These are phyloP conservation scores for Brachyopa scutellaris DNA, from an alignment of 2,888 invertebrate genomes.

Conservation along the genomic window DNA sequence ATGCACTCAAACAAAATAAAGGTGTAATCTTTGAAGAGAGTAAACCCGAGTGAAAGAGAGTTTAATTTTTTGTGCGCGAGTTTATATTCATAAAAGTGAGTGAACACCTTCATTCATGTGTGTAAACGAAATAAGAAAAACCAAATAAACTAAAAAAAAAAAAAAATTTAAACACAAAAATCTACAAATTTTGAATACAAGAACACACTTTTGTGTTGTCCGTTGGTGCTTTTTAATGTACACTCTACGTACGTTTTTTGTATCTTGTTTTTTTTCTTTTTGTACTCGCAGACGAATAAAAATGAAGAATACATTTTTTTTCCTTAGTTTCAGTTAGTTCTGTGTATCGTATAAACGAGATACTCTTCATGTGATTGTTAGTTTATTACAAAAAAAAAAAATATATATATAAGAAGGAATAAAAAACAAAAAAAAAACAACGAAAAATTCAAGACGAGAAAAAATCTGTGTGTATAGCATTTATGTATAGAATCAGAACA, in stretches of 20 bases:
- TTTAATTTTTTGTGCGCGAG: slow-evolving; percentile 31
- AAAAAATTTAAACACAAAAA: slow-evolving; percentile 36
- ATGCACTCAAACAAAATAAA: slow-evolving; percentile 59
- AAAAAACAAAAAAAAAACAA: slow-evolving; percentile 32
- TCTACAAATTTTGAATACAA: slow-evolving; percentile 65
- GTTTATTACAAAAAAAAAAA: slow-evolving; percentile 70
- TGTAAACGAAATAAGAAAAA: slow-evolving; percentile 41
- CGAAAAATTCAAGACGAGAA: slow-evolving; percentile 20
- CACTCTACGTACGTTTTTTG: slow-evolving; percentile 35
- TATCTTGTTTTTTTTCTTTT: slow-evolving; percentile 24
- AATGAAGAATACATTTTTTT: slow-evolving; percentile 68
- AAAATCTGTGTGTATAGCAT: slow-evolving; percentile 69
- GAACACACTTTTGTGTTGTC: slow-evolving; percentile 66
- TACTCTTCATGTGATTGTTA: slow-evolving; percentile 69
- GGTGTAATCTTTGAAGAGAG: slow-evolving; percentile 48
- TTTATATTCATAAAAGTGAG: slow-evolving; percentile 66
- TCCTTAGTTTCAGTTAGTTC: slow-evolving; percentile 66
- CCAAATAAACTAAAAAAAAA: slow-evolving; percentile 1
- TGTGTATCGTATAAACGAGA: slow-evolving; percentile 67
- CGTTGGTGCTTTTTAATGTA: slow-evolving; percentile 68
- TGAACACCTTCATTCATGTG: slow-evolving; percentile 71
- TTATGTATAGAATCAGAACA: slow-evolving; percentile 72
- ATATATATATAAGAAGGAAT: slow-evolving; percentile 17
- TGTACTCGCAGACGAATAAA: slow-evolving; percentile 60
- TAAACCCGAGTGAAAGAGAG: slow-evolving; percentile 60